Evolutionary conservation across 2,113 vertebrate species (phyloP).

Genomic region (Ptilorrhoa leucosticta): DNA sequence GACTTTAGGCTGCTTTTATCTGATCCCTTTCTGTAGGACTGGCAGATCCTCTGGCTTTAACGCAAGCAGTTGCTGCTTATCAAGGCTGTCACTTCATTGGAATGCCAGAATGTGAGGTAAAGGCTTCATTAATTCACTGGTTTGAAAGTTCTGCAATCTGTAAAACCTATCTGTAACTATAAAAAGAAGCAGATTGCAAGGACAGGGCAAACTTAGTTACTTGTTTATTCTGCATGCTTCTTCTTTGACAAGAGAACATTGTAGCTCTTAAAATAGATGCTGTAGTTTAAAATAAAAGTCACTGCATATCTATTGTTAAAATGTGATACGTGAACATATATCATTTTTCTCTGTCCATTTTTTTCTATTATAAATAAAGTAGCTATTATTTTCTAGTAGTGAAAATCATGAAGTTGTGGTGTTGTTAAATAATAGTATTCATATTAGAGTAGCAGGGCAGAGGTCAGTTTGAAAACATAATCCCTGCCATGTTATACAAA

Average conservation of each 20-base stretch:
- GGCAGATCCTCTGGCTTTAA: slow-evolving; percentile 88
- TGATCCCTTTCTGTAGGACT: slow-evolving; percentile 75
- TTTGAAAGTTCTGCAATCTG: background rate
- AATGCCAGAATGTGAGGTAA: slow-evolving; percentile 98
- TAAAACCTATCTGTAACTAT: background rate
- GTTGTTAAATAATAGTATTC: background rate
- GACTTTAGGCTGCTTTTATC: background rate
- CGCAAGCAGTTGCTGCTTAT: slow-evolving; percentile 92
- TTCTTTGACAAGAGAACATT: background rate
- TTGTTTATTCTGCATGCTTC: background rate
- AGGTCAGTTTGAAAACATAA: background rate
- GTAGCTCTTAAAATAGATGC: background rate
- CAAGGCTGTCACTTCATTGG: slow-evolving; percentile 97
- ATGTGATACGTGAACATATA: background rate
- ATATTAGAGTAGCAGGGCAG: background rate
- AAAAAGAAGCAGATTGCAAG: background rate
- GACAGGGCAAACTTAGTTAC: background rate
- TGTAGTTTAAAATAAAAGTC: background rate
- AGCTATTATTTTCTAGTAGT: background rate
- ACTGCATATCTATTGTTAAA: background rate
- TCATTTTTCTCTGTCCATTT: background rate
- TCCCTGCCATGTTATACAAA: background rate
- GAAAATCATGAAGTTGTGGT: background rate
- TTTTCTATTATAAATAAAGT: background rate
- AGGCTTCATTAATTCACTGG: background rate